phyloP scores from a whole-genome alignment of 2,797 vertebrate genomes.

The Microchirus variegatus region DNA sequence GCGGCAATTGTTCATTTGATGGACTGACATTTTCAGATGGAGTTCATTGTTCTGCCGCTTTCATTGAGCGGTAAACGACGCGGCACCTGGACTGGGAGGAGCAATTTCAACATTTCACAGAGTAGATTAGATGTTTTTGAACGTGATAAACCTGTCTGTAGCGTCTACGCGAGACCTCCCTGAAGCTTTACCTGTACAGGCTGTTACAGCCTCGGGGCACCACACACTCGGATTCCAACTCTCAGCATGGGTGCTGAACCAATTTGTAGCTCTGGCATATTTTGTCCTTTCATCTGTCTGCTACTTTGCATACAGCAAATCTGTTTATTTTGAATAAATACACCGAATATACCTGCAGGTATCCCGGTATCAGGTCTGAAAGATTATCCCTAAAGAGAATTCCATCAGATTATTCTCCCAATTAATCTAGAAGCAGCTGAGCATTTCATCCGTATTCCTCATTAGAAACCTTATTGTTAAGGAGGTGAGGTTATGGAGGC shows the following conservation, averaged over 20 bases:
- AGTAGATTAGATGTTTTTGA: conserved; percentile 49
- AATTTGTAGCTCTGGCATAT: conserved; percentile 20
- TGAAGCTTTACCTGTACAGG: conserved; percentile 19
- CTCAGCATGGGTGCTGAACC: conserved; percentile 2
- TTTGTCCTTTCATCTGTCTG: neutral
- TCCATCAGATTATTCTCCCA: conserved; percentile 35
- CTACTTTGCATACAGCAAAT: neutral
- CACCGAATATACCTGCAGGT: neutral
- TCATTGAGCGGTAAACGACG: conserved; percentile 10
- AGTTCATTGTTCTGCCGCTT: conserved; percentile 24
- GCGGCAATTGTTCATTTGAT: conserved; percentile 31
- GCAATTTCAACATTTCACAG: conserved; percentile 38
- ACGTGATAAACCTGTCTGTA: conserved; percentile 44
- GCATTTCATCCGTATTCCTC: conserved; percentile 51
- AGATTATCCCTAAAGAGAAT: conserved; percentile 23
- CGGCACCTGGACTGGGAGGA: conserved; percentile 2
- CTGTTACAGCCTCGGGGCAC: conserved; percentile 10
- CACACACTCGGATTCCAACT: conserved; percentile 17
- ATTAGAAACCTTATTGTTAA: conserved; percentile 41
- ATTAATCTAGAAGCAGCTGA: conserved; percentile 59
- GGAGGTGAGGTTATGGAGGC: conserved; percentile 53
- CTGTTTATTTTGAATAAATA: neutral
- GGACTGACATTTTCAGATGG: conserved; percentile 27
- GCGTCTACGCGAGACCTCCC: conserved; percentile 31
- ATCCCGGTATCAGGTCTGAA: neutral